Percentiles rank a stretch among this genome's conserved stretches.
These are phyloP conservation scores for Salarias fasciatus DNA, from an alignment of 2,797 vertebrate species.

Conservation along the genomic window DNA sequence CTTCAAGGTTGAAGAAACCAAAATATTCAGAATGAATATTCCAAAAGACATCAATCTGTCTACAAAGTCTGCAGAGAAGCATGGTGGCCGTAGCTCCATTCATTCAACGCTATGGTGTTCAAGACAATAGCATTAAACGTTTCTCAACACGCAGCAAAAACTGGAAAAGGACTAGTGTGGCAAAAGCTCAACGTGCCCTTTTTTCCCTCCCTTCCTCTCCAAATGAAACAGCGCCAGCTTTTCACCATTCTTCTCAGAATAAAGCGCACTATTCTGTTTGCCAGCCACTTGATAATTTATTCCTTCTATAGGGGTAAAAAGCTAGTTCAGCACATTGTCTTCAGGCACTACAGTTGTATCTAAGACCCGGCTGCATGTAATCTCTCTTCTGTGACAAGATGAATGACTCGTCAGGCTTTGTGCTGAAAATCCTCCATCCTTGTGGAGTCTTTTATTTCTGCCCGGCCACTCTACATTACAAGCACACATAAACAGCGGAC, in stretches of 20 bases:
- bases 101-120: too few relatives aligned
- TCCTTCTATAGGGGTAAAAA: slow-evolving; percentile 68
- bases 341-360: slow-evolving; percentile 73
- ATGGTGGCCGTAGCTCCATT: too few relatives aligned
- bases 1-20: too few relatives aligned
- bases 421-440: slow-evolving; percentile 70
- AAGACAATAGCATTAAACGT: slow-evolving; percentile 24
- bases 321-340: slow-evolving; percentile 78
- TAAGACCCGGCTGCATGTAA: slow-evolving; percentile 70
- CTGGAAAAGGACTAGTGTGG: slow-evolving; percentile 21
- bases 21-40: neutral
- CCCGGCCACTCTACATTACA: slow-evolving; percentile 30
- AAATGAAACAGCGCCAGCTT: slow-evolving; percentile 37
- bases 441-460: slow-evolving; percentile 65
- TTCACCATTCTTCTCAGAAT: slow-evolving; percentile 61
- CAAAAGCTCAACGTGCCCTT: slow-evolving; percentile 33
- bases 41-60: too few relatives aligned
- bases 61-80: too few relatives aligned
- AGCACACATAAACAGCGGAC: slow-evolving; percentile 24
- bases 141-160: slow-evolving; percentile 28
- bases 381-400: slow-evolving; percentile 80
- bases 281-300: slow-evolving; percentile 73
- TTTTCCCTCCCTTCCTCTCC: slow-evolving; percentile 8
- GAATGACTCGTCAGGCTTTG: slow-evolving; percentile 76
- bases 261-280: slow-evolving; percentile 59